Conservation (phyloP, 2,797 vertebrate species). For the Petrocephalus sullivani region DNA sequence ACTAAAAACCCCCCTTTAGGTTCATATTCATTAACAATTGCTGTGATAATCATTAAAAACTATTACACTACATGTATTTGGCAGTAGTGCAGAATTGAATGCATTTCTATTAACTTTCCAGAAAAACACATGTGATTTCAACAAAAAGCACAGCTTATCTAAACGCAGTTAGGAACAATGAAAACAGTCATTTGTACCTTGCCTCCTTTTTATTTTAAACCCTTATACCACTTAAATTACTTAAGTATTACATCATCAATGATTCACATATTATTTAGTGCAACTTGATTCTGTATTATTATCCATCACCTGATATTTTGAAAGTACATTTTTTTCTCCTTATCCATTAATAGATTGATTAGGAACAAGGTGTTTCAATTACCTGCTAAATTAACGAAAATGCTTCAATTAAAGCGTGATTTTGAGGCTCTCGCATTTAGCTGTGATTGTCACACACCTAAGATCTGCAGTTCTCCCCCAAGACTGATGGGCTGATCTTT, state of each 20-base stretch:
- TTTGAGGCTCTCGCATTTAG: neutral
- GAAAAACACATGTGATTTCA: neutral
- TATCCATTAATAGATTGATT: neutral
- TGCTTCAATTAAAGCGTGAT: neutral
- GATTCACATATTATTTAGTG: neutral
- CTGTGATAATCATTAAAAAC: neutral
- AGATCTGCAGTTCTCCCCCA: neutral
- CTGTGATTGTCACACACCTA: neutral
- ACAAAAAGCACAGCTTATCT: neutral
- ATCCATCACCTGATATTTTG: neutral
- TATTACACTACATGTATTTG: neutral
- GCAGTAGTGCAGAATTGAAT: neutral
- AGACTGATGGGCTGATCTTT: neutral
- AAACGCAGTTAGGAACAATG: neutral
- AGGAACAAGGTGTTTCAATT: neutral
- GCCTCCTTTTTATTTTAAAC: neutral
- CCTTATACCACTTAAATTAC: neutral
- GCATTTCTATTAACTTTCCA: neutral
- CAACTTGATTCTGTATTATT: neutral
- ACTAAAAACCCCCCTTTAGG: neutral
- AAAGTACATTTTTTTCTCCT: neutral
- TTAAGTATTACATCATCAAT: neutral
- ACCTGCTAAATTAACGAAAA: neutral
- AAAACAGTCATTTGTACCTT: neutral
- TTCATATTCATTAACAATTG: neutral